Evolutionary conservation across 1,140 invertebrate species (phyloP).

Genomic region (Drosophila ananassae): DNA sequence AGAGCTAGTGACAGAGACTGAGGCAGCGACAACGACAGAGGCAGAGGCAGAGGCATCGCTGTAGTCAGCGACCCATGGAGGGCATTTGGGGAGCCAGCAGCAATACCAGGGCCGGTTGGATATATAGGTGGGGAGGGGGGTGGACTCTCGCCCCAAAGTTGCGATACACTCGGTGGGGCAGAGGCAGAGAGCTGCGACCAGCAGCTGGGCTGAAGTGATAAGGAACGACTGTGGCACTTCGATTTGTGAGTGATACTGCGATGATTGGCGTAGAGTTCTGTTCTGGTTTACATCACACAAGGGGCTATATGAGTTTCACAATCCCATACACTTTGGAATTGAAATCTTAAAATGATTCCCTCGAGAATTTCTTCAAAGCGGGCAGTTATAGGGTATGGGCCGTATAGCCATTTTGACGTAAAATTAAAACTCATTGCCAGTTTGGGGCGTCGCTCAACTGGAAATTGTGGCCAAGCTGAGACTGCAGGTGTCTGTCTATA

Average conservation of each 20-base stretch:
- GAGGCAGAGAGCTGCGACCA: not conserved
- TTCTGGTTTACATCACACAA: not conserved
- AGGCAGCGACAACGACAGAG: not conserved
- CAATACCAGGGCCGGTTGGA: conserved; percentile 7
- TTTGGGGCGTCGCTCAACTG: conserved; percentile 76
- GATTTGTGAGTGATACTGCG: not conserved
- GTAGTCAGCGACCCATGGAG: conserved; percentile 79
- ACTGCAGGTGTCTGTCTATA: conserved; percentile 65
- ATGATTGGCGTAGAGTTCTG: not conserved
- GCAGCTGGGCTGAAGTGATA: conserved; percentile 26
- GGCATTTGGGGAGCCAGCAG: conserved; percentile 35
- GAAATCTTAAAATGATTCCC: too few species aligned
- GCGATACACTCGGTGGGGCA: conserved; percentile 20
- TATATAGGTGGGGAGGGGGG: too few species aligned
- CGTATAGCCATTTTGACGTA: conserved; percentile 9
- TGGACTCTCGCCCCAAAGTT: conserved; percentile 13
- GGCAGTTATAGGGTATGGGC: too few species aligned
- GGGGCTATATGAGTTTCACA: too few species aligned
- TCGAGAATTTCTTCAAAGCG: too few species aligned
- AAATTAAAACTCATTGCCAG: conserved; percentile 78
- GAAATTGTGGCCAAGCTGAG: conserved; percentile 64
- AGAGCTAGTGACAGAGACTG: conserved; percentile 5
- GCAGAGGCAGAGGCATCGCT: conserved; percentile 34
- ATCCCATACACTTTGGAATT: too few species aligned
- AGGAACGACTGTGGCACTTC: conserved; percentile 14